Evolutionary conservation across 2,888 invertebrate genomes (phyloP), one percentile per base, ranked within the genome.

Genomic region (Archips xylosteana): DNA sequence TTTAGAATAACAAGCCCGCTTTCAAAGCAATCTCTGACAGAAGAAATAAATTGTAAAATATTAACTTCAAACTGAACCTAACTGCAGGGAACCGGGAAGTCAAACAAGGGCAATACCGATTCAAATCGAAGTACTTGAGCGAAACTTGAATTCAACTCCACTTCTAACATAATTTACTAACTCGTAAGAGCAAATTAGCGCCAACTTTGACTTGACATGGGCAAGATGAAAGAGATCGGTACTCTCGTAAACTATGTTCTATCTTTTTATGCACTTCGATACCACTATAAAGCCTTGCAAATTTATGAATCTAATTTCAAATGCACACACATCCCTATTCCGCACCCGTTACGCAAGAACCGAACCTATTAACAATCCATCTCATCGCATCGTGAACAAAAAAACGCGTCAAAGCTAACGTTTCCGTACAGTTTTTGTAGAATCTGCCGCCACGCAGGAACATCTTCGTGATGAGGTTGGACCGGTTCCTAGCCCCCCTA

Each of bases 401-500:
- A 68, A 68, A 57, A 4, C 39, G 59, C 68, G 68, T 73, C 42
- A 69, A 68, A 63, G 13, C 47, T 73, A 67, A 72, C 59, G 64
- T 73, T 73, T 73, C 68, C 68, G 68, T 32, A 57, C 42, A 70
- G 74, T 74, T 74, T 74, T 74, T 74, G 65, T 74, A 63, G 70
- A 74, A 74, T 74, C 61, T 60, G 74, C 61, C 69, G 69, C 34
- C 73, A 81, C 80, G 84, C 85, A 86, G 88, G 87, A 83, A 80
- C 81, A 80, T 85, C 86, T 23, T 83, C 81, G 79, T 86, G 85
- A 81, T 82, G 87, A 85, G 82, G 85, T 81, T 81, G 79, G 82
- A 90, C 90, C 90, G 89, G 88, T 88, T 82, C 78, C 69, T 66
- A 70, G 76, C 75, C 77, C 76, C 75, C 23, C 23, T 1, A 0